Evolutionary conservation across 1,140 invertebrate species (phyloP), one percentile per base, ranked within the genome.

Genomic region (Scaptomyza pallida): DNA sequence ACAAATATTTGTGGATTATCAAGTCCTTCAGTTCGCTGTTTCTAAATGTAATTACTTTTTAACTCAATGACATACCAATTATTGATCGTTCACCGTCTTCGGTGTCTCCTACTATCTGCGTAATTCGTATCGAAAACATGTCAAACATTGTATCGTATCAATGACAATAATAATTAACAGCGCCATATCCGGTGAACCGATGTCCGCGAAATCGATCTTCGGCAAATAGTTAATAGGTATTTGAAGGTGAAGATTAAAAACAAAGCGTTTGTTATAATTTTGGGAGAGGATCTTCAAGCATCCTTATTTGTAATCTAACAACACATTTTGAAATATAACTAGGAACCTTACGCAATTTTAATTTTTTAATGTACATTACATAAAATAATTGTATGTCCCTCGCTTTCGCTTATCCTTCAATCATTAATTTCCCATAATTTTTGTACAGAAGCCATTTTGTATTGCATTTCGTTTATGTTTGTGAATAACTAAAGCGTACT

Each of bases 61-160:
- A 83, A 82, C 78, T 78, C 41, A 62, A 51, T 74, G 79, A 60
- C 70, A 65, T 72, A 48, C 54, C 47, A 45, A 63, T 74, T 62
- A 78, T 78, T 74, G 78, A 81, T 81, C 75, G 52, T 47, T 55
- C 43, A 35, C 13, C 15, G 33, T 37, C 33, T 37, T 13, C 33
- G 47, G 43, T 41, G 75, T 56, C 15, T 44, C 21, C 23, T 19
- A 44, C 33, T 82, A 77, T 82, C 78, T 77, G 2, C 44, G 13
- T 43, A 73, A 43, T 81, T 60, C 47, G 44, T 37, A 50, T 48
- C 62, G n/a, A n/a, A 30, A 15, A 19, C 43, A 10, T 70, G 67
- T 56, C 60, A 64, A 15, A 19, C 12, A 10, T 16, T 41, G 13
- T 16, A 40, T 19, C 51, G 10, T 41, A 41, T 54, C 37, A 43